These are phyloP conservation scores for Papilio polytes DNA, from an alignment of 1,140 invertebrate genomes.

Conservation along the genomic window DNA sequence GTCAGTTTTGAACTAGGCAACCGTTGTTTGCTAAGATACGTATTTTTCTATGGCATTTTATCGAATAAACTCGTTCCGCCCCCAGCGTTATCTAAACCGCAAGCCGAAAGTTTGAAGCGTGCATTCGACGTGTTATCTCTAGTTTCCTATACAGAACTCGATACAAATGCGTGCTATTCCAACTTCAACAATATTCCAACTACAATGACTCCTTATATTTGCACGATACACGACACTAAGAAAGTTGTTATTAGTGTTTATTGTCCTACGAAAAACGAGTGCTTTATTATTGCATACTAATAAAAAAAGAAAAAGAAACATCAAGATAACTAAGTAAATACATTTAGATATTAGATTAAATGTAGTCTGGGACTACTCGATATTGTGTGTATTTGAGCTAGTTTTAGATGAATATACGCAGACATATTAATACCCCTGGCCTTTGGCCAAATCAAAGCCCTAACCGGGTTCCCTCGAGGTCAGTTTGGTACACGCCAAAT, in stretches of 20 bases:
- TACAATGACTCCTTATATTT: neutral
- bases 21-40: neutral
- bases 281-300: no score
- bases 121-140: constrained; percentile 10
- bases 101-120: constrained; percentile 13
- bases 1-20: neutral
- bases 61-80: constrained; percentile 17
- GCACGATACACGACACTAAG: neutral
- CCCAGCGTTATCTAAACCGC: constrained; percentile 16
- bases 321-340: neutral
- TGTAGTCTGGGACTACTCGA: no score
- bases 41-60: neutral
- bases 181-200: neutral
- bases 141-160: constrained; percentile 16
- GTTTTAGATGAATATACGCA: constrained; percentile 37
- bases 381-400: neutral
- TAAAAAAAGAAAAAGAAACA: neutral
- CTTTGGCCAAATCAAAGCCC: constrained; percentile 53
- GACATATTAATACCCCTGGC: constrained; percentile 59
- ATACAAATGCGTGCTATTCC: constrained; percentile 7
- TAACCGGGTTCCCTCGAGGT: constrained; percentile 46
- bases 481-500: constrained; percentile 54
- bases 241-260: no score
- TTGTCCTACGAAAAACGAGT: no score
- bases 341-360: no score